phyloP scores from a whole-genome alignment of 2,113 vertebrate species.

The Peromyscus maniculatus region DNA sequence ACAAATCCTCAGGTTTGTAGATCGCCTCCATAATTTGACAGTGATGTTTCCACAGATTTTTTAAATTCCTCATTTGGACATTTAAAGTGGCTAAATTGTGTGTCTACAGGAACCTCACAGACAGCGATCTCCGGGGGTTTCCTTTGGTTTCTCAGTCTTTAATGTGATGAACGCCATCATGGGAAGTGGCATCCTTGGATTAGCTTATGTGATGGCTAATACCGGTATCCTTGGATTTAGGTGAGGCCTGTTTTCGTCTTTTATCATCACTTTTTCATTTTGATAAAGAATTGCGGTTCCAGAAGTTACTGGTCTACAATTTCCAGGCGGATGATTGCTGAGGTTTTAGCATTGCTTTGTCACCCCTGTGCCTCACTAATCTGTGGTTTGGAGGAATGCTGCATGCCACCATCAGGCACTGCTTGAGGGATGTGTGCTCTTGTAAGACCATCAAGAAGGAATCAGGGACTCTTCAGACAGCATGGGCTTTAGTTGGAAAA shows the following conservation, averaged over 20 bases:
- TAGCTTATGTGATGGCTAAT: conserved; percentile 95
- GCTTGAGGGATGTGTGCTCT: not conserved
- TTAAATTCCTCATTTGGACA: conserved; percentile 35
- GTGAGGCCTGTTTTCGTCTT: conserved; percentile 85
- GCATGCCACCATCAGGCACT: not conserved
- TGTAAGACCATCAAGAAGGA: not conserved
- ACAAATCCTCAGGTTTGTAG: not conserved
- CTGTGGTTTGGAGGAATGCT: not conserved
- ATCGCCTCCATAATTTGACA: not conserved
- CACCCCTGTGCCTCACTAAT: not conserved
- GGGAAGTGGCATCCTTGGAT: conserved; percentile 97
- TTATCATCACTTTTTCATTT: not conserved
- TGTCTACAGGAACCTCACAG: conserved; percentile 84
- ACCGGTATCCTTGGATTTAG: conserved; percentile 96
- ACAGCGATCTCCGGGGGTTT: conserved; percentile 87
- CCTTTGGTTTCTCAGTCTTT: conserved; percentile 94
- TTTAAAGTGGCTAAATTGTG: conserved; percentile 45
- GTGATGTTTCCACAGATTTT: not conserved
- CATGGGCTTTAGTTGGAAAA: not conserved
- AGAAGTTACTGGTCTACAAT: not conserved
- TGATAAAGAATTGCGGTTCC: not conserved
- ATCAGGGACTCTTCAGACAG: not conserved
- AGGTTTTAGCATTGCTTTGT: conserved; percentile 11
- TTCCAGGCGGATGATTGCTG: conserved; percentile 48
- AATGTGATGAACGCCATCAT: conserved; percentile 98